Percentiles rank a stretch among this genome's conserved stretches.
Conservation (phyloP, 2,797 vertebrate genomes). For the Fundulus diaphanus region DNA sequence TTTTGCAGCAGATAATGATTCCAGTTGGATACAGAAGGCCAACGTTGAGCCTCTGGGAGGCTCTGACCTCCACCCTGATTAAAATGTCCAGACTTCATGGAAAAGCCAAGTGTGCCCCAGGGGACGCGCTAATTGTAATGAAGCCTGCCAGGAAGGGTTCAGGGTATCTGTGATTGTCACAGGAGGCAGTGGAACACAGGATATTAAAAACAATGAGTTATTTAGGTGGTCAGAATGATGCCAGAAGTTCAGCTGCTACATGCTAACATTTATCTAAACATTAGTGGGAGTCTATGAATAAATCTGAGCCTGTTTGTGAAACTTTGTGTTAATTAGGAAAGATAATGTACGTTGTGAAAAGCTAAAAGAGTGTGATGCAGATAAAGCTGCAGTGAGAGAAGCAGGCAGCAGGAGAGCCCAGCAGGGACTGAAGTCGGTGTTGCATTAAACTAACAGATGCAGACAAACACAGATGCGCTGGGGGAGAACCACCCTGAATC, state of each 20-base stretch:
- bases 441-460: neutral
- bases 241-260: neutral
- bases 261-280: neutral
- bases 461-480: neutral
- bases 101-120: too few relatives aligned
- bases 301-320: neutral
- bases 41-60: neutral
- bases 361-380: neutral
- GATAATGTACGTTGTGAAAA: too few relatives aligned
- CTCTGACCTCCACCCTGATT: neutral
- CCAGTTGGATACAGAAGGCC: neutral
- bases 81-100: too few relatives aligned
- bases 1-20: neutral
- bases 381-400: neutral
- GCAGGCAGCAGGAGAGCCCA: neutral
- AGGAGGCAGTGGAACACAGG: too few relatives aligned
- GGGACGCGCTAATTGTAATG: too few relatives aligned
- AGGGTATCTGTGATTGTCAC: too few relatives aligned
- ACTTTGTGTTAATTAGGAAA: neutral
- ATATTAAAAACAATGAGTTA: too few relatives aligned
- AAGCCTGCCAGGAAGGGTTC: too few relatives aligned
- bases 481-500: constrained; percentile 12
- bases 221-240: too few relatives aligned
- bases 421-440: neutral
- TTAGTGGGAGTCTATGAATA: neutral